Evolutionary conservation across 1,140 invertebrate species (phyloP).

Genomic region (Manduca sexta): DNA sequence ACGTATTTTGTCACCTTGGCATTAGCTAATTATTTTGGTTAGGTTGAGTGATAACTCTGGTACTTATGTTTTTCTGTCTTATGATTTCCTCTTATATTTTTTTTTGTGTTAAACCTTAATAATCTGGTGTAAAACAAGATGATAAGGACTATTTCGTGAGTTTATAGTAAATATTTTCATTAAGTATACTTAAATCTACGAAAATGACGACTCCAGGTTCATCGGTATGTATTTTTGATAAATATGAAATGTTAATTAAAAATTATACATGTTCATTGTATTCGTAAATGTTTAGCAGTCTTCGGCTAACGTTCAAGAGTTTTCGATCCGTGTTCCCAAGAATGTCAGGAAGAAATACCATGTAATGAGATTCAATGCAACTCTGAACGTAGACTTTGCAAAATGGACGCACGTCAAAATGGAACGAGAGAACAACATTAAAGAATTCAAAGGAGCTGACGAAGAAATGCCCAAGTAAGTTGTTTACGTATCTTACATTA

Average conservation of each 20-base stretch:
- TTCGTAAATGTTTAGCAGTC: not conserved
- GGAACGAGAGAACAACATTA: constrained; percentile 95
- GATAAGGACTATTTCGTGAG: too few relatives aligned
- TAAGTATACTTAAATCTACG: not conserved
- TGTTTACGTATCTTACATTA: too few relatives aligned
- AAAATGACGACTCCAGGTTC: constrained; percentile 33
- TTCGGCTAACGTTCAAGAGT: constrained; percentile 75
- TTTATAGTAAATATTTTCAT: too few relatives aligned
- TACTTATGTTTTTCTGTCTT: too few relatives aligned
- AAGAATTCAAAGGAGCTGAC: constrained; percentile 87
- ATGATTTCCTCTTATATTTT: too few relatives aligned
- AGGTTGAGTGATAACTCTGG: too few relatives aligned
- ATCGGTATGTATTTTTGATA: constrained; percentile 18
- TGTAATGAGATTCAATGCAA: constrained; percentile 94
- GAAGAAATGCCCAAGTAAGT: constrained; percentile 90
- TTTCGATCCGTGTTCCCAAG: constrained; percentile 84
- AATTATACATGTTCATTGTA: too few relatives aligned
- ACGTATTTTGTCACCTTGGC: too few relatives aligned
- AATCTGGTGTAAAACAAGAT: too few relatives aligned
- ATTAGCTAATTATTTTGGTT: too few relatives aligned
- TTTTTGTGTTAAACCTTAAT: too few relatives aligned
- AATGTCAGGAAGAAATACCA: constrained; percentile 88
- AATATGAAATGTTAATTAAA: too few relatives aligned
- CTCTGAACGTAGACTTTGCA: constrained; percentile 91
- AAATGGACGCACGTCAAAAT: constrained; percentile 94